Conservation (phyloP, 2,797 vertebrate genomes). For the Chelmon rostratus region DNA sequence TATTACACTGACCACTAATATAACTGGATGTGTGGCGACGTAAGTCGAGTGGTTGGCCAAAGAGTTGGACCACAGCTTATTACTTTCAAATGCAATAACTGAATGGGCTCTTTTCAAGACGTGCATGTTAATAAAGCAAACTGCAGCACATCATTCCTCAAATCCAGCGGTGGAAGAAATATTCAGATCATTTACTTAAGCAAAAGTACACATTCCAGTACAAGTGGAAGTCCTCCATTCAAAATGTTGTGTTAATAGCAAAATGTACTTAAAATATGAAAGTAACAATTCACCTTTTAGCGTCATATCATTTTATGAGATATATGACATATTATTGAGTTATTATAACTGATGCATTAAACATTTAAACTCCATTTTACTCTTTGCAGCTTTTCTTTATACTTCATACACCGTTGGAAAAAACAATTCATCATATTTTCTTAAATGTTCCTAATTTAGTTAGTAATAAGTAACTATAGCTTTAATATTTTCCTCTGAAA, state of each 20-base stretch:
- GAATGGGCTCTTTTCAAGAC: conserved; percentile 20
- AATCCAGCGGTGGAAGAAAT: background rate
- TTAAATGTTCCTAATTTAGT: background rate
- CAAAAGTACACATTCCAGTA: background rate
- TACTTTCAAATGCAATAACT: conserved; percentile 28
- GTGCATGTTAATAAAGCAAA: conserved; percentile 17
- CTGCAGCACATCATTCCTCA: background rate
- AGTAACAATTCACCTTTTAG: background rate
- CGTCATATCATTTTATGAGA: background rate
- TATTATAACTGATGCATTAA: background rate
- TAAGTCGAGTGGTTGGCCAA: conserved; percentile 1
- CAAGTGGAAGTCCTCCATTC: background rate
- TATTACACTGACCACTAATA: conserved; percentile 12
- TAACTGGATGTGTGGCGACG: conserved; percentile 9
- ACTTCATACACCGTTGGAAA: background rate
- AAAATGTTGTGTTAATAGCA: background rate
- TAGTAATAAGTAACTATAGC: background rate
- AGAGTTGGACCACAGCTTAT: conserved; percentile 20
- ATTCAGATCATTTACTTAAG: background rate
- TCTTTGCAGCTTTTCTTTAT: background rate
- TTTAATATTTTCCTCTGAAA: background rate
- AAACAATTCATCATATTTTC: background rate
- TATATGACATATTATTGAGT: background rate
- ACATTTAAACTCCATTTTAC: background rate
- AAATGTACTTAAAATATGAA: background rate